Conservation (phyloP, 2,888 invertebrate genomes). For the Conchocele bisecta region DNA sequence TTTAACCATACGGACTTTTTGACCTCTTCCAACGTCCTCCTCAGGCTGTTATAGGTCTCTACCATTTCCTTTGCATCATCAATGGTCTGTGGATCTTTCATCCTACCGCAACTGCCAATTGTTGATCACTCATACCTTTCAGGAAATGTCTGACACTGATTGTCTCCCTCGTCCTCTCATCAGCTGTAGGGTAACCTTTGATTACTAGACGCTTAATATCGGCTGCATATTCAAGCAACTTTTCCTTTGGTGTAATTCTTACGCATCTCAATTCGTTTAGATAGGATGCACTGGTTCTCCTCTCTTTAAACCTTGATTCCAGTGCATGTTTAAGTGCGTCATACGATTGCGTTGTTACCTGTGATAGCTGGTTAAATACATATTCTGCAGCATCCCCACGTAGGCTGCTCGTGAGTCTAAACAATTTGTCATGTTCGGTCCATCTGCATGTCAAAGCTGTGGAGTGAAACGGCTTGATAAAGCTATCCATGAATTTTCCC, state of each 20-base stretch:
- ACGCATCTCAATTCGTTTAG: conserved; percentile 37
- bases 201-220: conserved; percentile 36
- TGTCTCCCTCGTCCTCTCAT: conserved; percentile 30
- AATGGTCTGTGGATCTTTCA: background rate
- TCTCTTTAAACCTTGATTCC: conserved; percentile 39
- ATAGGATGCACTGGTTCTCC: conserved; percentile 34
- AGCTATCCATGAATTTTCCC: no score
- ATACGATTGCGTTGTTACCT: conserved; percentile 16
- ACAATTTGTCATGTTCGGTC: conserved; percentile 30
- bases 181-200: conserved; percentile 37
- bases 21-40: background rate
- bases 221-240: conserved; percentile 37
- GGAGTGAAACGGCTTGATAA: conserved; percentile 18
- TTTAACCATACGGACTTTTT: background rate
- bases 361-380: conserved; percentile 32
- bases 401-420: conserved; percentile 30
- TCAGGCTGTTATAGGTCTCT: background rate
- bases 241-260: conserved; percentile 28
- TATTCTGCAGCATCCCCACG: conserved; percentile 36
- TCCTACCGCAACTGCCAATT: conserved; percentile 20
- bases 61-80: background rate
- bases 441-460: conserved; percentile 12
- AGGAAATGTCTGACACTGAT: conserved; percentile 43
- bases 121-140: conserved; percentile 36
- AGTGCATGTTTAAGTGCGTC: conserved; percentile 11